Conservation (phyloP, 1,140 invertebrate species). For the Drosophila eugracilis region DNA sequence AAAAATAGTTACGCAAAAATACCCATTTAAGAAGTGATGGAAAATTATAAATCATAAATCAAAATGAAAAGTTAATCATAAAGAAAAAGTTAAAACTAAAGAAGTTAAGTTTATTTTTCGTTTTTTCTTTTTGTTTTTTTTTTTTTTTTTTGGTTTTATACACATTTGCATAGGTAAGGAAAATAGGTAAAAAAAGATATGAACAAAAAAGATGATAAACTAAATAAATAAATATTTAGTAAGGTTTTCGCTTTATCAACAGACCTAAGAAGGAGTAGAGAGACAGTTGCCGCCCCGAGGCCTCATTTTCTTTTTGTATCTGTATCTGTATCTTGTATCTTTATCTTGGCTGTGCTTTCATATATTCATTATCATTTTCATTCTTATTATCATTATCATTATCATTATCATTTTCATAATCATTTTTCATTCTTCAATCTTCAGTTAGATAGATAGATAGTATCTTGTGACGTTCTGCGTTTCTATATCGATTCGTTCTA, state of each 20-base stretch:
- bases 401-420: too few relatives aligned
- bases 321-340: conserved; percentile 34
- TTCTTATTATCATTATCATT: conserved; percentile 12
- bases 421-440: conserved; percentile 17
- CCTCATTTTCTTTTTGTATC: conserved; percentile 42
- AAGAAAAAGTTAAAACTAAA: conserved; percentile 56
- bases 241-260: conserved; percentile 49
- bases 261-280: conserved; percentile 60
- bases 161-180: conserved; percentile 38
- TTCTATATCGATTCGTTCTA: conserved; percentile 36
- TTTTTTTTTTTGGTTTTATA: conserved; percentile 35
- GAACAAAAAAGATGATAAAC: conserved; percentile 57
- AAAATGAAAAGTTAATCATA: conserved; percentile 48
- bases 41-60: conserved; percentile 13
- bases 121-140: conserved; percentile 28
- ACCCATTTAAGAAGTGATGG: conserved; percentile 60
- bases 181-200: conserved; percentile 38
- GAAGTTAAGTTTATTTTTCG: conserved; percentile 28
- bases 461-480: conserved; percentile 53
- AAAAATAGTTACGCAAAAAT: conserved; percentile 62
- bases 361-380: conserved; percentile 5
- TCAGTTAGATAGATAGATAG: conserved; percentile 5
- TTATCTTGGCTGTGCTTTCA: conserved; percentile 16
- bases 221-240: conserved; percentile 66
- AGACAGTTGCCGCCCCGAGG: conserved; percentile 50